These are phyloP conservation scores for Patella caerulea DNA, from an alignment of 2,888 invertebrate genomes.

Conservation along the genomic window DNA sequence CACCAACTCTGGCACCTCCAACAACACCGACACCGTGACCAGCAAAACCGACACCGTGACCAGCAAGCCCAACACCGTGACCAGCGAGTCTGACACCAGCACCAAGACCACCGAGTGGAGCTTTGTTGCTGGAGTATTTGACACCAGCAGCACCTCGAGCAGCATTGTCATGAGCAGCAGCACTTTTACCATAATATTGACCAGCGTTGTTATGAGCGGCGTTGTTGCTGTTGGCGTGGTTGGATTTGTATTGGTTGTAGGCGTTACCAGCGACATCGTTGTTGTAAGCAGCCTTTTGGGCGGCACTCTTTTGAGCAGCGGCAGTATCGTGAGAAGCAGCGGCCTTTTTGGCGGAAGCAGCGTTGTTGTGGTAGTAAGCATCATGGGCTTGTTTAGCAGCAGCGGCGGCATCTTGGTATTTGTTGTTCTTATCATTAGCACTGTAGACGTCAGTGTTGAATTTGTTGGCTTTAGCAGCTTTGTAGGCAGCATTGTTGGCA, in stretches of 20 bases:
- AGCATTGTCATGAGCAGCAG: not conserved
- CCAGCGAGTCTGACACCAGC: not conserved
- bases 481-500: not conserved
- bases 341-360: not conserved
- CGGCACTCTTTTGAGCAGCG: not conserved
- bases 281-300: not conserved
- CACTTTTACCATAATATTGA: not conserved
- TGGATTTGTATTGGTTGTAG: not conserved
- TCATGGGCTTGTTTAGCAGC: slow-evolving; percentile 4
- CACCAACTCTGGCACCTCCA: not conserved
- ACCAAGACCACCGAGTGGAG: not conserved
- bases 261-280: not conserved
- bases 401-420: slow-evolving; percentile 7
- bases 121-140: not conserved
- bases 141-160: not conserved
- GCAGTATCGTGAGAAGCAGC: not conserved
- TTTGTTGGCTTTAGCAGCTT: not conserved
- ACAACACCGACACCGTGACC: not conserved
- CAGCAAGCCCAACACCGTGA: not conserved
- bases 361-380: slow-evolving; percentile 5
- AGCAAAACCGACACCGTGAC: not conserved
- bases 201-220: not conserved
- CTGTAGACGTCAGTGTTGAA: slow-evolving; percentile 8
- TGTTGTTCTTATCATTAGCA: slow-evolving; percentile 2
- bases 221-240: not conserved